Base-by-base conservation (phyloP, 2,113 vertebrate species). In the Nicator chloris region DNA sequence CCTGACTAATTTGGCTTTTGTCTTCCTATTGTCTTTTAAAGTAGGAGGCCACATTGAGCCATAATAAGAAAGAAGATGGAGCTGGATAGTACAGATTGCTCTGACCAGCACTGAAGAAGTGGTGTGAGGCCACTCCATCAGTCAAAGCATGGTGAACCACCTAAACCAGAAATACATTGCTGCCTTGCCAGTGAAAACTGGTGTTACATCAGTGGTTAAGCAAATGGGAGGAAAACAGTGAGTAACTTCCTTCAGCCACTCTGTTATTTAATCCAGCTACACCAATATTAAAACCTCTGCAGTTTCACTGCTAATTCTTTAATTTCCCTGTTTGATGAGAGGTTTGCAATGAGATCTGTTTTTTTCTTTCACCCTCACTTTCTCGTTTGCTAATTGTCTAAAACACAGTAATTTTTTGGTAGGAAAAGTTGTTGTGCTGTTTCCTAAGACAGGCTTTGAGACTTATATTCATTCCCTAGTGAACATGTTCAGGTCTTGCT, bases 101-200 rank as follows among this genome's bases (percentile, higher is more conserved):
- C 68, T 78, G 63, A 54, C 40, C 61, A 56, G 60, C 4, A 7
- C 56, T 71, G 33, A 81, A 75, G 64, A 66, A 75, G 22, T 24
- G 37, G 30, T 20, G 53, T 66, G 83, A 93, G 28, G 56, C 47
- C 60, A 68, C n/a, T 20, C 49, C 44, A 30, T 37, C 76, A 60
- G n/a, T 49, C 69, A 68, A 44, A 79, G 60, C 88, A 26, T 3
- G 51, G 37, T 2, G 8, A 94, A 56, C 65, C 73, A 78, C 90
- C 90, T 78, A 83, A 93, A 90, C 76, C 76, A 81, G 92, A 96
- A 95, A 92, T 42, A 78, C 72, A 15, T 11, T 50, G 5, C 40
- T 72, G 39, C 40, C 86, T 88, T 88, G 82, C 61, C 76, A 86
- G 60, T 40, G 64, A 90, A 90, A 94, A 84, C 50, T 10, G 1